Conservation (phyloP, 1,140 invertebrate genomes). For the Drosophila lini region DNA sequence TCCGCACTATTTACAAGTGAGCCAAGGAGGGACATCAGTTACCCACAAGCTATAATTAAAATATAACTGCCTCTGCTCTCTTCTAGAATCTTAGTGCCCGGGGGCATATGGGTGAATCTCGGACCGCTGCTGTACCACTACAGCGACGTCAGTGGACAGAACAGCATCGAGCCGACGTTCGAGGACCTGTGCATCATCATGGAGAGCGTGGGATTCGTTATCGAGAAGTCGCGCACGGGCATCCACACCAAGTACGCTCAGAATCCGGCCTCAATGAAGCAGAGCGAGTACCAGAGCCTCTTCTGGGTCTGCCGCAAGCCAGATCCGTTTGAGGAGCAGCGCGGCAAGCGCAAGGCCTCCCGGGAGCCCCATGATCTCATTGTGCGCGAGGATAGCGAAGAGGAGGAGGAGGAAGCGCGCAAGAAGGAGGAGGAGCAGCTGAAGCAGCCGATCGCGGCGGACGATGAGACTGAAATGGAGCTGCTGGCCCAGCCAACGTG, state of each 20-base stretch:
- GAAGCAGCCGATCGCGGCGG: not conserved
- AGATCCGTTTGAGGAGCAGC: conserved; percentile 27
- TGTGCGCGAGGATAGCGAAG: conserved; percentile 44
- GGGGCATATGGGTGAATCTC: conserved; percentile 94
- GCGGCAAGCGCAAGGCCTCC: conserved; percentile 24
- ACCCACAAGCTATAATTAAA: not conserved
- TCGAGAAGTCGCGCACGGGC: conserved; percentile 90
- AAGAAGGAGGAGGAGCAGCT: not conserved
- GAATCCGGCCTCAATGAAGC: conserved; percentile 95
- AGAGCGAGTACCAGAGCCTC: conserved; percentile 81
- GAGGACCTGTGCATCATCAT: conserved; percentile 94
- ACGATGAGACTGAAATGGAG: conserved; percentile 30
- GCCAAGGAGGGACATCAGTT: not conserved
- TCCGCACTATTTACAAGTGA: conserved; percentile 94
- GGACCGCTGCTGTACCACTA: conserved; percentile 98
- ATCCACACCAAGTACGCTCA: conserved; percentile 95
- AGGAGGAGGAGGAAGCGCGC: not conserved
- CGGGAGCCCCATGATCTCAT: conserved; percentile 64
- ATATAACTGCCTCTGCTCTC: not conserved
- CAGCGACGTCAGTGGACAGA: conserved; percentile 94
- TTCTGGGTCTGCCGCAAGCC: conserved; percentile 83
- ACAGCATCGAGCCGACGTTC: conserved; percentile 97
- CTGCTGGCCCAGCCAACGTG: conserved; percentile 30
- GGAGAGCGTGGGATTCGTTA: conserved; percentile 92
- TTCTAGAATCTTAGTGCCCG: conserved; percentile 92